Percentiles rank a stretch among this genome's conserved stretches.
phyloP scores from a whole-genome alignment of 2,113 vertebrate species.

The Silurus glanis region DNA sequence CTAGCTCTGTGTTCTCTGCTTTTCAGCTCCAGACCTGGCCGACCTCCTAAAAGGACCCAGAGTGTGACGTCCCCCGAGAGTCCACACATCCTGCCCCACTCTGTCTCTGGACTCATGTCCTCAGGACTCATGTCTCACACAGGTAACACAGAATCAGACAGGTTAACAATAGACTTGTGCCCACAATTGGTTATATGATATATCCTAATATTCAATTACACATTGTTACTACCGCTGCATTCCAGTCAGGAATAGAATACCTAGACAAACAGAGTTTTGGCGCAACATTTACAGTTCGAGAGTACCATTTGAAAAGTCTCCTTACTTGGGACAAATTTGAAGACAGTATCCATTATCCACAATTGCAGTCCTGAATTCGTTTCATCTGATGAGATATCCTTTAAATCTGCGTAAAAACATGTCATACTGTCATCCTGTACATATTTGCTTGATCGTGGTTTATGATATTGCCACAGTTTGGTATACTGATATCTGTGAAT shows the following conservation, averaged over 20 bases:
- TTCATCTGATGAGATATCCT: background rate
- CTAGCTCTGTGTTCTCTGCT: constrained; percentile 38
- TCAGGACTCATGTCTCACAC: constrained; percentile 95
- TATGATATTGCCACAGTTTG: background rate
- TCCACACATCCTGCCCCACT: constrained; percentile 92
- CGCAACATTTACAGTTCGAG: background rate
- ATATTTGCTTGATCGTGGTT: background rate
- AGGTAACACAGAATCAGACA: constrained; percentile 75
- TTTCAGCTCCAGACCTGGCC: constrained; percentile 95
- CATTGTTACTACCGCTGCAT: background rate
- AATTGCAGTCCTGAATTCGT: background rate
- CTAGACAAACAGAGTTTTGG: background rate
- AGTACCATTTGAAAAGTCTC: background rate
- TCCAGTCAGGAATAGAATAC: background rate
- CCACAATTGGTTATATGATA: constrained; percentile 12
- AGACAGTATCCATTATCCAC: background rate
- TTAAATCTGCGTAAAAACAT: no score
- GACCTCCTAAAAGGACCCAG: constrained; percentile 97
- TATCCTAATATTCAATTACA: constrained; percentile 3
- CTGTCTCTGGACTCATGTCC: constrained; percentile 90
- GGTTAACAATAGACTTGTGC: constrained; percentile 17
- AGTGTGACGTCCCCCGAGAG: constrained; percentile 90
- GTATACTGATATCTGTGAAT: background rate
- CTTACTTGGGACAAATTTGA: background rate
- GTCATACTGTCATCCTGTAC: background rate